Conservation (phyloP, 2,113 vertebrate species). For the Anolis carolinensis region DNA sequence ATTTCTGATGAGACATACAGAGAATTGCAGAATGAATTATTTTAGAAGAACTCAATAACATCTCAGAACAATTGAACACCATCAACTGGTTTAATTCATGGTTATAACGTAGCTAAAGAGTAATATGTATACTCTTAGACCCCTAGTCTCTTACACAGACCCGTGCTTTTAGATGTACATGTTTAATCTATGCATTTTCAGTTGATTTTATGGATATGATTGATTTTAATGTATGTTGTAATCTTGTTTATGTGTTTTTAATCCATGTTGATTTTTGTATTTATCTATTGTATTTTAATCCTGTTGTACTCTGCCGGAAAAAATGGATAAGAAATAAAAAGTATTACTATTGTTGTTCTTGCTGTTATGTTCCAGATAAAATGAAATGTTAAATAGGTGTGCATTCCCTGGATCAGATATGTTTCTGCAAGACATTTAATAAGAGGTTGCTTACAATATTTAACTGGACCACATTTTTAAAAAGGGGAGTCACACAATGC, state of each 20-base stretch:
- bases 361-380: not conserved
- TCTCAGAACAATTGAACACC: not conserved
- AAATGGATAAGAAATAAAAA: not conserved
- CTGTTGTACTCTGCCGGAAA: not conserved
- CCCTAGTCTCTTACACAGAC: not conserved
- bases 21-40: not conserved
- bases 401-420: not conserved
- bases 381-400: not conserved
- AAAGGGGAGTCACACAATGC: not conserved
- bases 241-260: too few species aligned
- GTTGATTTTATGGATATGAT: too few species aligned
- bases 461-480: not conserved
- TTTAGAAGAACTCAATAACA: not conserved
- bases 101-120: not conserved
- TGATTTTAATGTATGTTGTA: too few species aligned
- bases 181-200: too few species aligned
- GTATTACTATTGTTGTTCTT: too few species aligned
- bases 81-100: not conserved
- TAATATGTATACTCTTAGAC: constrained; percentile 2
- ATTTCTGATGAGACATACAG: not conserved
- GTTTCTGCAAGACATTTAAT: not conserved
- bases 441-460: constrained; percentile 9
- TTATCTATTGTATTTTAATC: too few species aligned
- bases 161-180: not conserved
- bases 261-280: too few species aligned